Conservation (phyloP, 2,797 vertebrate genomes). For the Channa striata region DNA sequence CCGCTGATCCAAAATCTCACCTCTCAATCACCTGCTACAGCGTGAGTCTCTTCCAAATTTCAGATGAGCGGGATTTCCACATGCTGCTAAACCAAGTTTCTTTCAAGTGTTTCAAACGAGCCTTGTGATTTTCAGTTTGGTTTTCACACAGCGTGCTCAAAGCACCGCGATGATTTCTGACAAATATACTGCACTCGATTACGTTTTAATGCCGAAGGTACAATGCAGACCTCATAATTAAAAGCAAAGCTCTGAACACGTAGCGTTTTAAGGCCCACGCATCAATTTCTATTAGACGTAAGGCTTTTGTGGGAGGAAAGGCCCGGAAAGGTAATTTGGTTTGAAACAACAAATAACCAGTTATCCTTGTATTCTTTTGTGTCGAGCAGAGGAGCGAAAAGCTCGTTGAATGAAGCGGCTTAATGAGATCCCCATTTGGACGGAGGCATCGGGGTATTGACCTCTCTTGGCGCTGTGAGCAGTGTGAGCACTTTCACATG, state of each 20-base stretch:
- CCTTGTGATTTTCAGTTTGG: conserved; percentile 18
- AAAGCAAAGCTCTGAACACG: conserved; percentile 1
- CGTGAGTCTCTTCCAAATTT: conserved; percentile 36
- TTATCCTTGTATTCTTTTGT: conserved; percentile 49
- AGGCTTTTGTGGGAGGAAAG: conserved; percentile 17
- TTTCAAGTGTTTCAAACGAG: conserved; percentile 45
- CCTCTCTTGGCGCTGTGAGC: conserved; percentile 75
- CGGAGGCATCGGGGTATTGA: conserved; percentile 78
- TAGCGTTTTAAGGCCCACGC: background rate
- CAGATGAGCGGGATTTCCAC: conserved; percentile 41
- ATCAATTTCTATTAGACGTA: conserved; percentile 18
- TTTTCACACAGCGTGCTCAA: conserved; percentile 31
- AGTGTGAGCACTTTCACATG: conserved; percentile 83
- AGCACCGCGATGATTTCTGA: conserved; percentile 21
- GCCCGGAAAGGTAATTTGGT: conserved; percentile 25
- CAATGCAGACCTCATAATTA: conserved; percentile 14
- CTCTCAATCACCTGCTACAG: conserved; percentile 51
- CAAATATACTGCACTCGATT: too few relatives aligned
- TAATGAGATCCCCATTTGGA: conserved; percentile 80
- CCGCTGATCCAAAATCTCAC: conserved; percentile 51
- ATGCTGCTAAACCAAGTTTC: conserved; percentile 40
- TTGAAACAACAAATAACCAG: conserved; percentile 55
- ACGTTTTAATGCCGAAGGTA: conserved; percentile 3
- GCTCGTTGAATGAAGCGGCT: conserved; percentile 63
- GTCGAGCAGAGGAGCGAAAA: conserved; percentile 29